Evolutionary conservation across 2,888 invertebrate genomes (phyloP), one percentile per base, ranked within the genome.

Genomic region (Phortica magna): DNA sequence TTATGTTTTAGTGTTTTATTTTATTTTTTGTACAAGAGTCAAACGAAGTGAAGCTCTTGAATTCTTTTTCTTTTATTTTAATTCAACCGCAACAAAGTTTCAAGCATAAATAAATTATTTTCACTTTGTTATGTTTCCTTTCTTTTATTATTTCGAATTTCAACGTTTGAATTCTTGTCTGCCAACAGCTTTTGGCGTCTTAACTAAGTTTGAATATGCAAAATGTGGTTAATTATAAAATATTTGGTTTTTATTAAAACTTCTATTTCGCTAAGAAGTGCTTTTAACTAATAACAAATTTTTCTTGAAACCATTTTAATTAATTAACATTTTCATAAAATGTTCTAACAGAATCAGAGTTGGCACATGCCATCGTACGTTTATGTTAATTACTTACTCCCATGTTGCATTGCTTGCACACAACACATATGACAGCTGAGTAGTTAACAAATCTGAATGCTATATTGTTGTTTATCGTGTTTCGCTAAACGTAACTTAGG

Each of bases 1-100:
- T 31, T 31, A 31, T 31, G 5, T 31, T 31, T 39, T 43, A 43
- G 48, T 22, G 48, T 22, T 48, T 42, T 68, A 1, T 31, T 31
- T 4, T 31, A 4, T 3, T 31, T 1, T 31, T 31, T 31, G 2
- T 31, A 31, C 3, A 31, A 31, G 31, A 31, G 31, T 2, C 31
- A 2, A 31, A 31, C 2, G 31, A 31, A 31, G 31, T 31, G 5
- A 31, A 31, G 31, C 31, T 31, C 31, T 31, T 31, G 19, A 68
- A 68, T n/a, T 6, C 9, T 6, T 53, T 14, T 70, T 53, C 10
- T 70, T 43, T 55, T 55, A 14, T 57, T 7, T 81, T 84, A 86
- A 88, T 85, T 88, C 86, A 80, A 82, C 88, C 85, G 74, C 88
- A 75, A 67, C 19, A 73, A 85, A 85, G 81, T 85, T 85, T 85